phyloP scores from a whole-genome alignment of 1,140 invertebrate species.

The Mamestra configurata region DNA sequence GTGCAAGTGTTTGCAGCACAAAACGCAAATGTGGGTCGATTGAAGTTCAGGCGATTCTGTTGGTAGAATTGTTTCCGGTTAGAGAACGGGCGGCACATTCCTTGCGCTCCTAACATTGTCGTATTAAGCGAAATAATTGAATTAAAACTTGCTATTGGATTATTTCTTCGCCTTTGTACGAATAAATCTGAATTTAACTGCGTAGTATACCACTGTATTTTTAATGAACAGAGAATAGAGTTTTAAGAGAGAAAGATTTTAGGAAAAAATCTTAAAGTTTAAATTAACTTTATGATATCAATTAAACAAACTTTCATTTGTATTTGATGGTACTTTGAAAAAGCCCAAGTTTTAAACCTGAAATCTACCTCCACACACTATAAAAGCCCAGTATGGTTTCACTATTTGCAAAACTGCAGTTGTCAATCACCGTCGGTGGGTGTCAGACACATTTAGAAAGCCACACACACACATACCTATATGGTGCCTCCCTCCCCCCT shows the following conservation, averaged over 20 bases:
- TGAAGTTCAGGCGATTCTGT: constrained; percentile 64
- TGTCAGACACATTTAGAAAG: background rate
- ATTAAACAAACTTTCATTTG: background rate
- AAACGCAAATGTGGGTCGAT: constrained; percentile 63
- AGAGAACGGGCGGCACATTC: constrained; percentile 59
- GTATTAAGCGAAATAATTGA: constrained; percentile 73
- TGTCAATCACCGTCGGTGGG: background rate
- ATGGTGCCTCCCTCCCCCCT: background rate
- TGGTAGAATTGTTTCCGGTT: constrained; percentile 79
- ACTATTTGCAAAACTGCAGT: background rate
- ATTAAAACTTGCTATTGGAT: constrained; percentile 56
- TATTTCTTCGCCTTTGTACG: constrained; percentile 4
- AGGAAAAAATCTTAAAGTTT: no score
- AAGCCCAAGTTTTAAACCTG: background rate
- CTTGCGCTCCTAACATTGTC: constrained; percentile 58
- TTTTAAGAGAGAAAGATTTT: background rate
- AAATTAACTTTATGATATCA: no score
- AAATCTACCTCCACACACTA: no score
- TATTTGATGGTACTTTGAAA: background rate
- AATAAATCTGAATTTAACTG: constrained; percentile 9
- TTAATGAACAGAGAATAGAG: no score
- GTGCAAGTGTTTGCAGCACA: constrained; percentile 56
- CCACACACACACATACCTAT: background rate
- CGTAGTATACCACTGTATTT: background rate
- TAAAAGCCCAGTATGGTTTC: background rate